Evolutionary conservation across 2,797 vertebrate species (phyloP).

Genomic region (Setipinna tenuifilis): DNA sequence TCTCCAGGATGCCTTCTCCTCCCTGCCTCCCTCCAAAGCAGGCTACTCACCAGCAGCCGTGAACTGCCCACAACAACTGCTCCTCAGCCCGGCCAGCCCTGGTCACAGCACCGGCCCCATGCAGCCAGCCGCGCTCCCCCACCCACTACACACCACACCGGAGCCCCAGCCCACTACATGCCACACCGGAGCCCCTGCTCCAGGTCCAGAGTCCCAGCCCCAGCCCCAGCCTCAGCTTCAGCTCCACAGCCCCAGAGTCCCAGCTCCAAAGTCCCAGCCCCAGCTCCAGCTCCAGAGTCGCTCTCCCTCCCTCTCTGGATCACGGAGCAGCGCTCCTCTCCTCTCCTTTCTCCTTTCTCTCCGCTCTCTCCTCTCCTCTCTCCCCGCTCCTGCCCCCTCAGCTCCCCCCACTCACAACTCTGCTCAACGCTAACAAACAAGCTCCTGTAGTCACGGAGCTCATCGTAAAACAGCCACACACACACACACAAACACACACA

Average conservation of each 20-base stretch:
- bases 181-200: constrained; percentile 52
- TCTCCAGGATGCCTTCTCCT: constrained; percentile 50
- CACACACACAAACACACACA: neutral
- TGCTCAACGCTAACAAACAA: neutral
- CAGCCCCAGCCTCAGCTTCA: no score
- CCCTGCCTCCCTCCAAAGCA: constrained; percentile 29
- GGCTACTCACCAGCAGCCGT: constrained; percentile 49
- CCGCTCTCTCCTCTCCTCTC: neutral
- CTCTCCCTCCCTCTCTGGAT: neutral
- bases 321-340: constrained; percentile 8
- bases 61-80: constrained; percentile 47
- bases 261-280: constrained; percentile 49
- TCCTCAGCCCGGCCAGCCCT: constrained; percentile 34
- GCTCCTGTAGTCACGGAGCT: constrained; percentile 37
- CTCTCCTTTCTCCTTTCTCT: neutral
- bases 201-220: constrained; percentile 42
- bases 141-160: constrained; percentile 20
- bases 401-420: no score
- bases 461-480: constrained; percentile 44
- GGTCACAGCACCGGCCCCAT: constrained; percentile 33
- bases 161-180: no score
- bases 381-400: neutral
- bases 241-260: no score
- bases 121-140: constrained; percentile 34
- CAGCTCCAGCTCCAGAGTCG: no score